Conservation (phyloP, 2,113 vertebrate species). For the Perca fluviatilis region DNA sequence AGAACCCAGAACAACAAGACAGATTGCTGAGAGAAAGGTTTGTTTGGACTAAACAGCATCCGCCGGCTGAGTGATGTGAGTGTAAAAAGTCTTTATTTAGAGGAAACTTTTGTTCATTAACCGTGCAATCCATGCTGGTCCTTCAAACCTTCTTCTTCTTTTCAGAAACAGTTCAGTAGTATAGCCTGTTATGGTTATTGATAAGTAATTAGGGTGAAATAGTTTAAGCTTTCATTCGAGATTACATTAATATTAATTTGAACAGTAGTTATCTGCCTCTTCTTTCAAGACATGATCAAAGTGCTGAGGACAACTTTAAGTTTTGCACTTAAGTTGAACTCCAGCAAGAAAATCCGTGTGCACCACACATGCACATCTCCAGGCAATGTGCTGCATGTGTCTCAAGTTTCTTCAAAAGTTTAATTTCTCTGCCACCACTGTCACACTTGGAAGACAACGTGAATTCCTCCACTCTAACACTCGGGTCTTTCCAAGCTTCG, state of each 20-base stretch:
- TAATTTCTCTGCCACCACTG: not conserved
- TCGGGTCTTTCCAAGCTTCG: slow-evolving; percentile 50
- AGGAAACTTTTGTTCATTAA: slow-evolving; percentile 16
- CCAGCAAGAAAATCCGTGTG: not conserved
- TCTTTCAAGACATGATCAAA: slow-evolving; percentile 29
- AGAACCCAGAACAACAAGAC: not conserved
- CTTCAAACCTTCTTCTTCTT: not conserved
- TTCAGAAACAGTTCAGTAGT: not conserved
- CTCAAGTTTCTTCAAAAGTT: slow-evolving; percentile 23
- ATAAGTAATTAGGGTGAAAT: slow-evolving; percentile 17
- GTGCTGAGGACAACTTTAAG: slow-evolving; percentile 18
- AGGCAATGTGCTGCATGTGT: slow-evolving; percentile 9
- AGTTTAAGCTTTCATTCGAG: not conserved
- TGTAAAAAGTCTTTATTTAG: slow-evolving; percentile 2
- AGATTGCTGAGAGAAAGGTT: slow-evolving; percentile 1
- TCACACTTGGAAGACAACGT: slow-evolving; percentile 34
- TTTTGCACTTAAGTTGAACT: slow-evolving; percentile 43
- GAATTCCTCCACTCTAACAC: slow-evolving; percentile 45
- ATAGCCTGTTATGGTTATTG: slow-evolving; percentile 9
- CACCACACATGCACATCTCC: slow-evolving; percentile 8
- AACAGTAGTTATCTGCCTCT: slow-evolving; percentile 31
- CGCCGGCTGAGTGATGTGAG: not conserved
- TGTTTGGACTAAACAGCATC: slow-evolving; percentile 24
- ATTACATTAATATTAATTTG: slow-evolving; percentile 51
- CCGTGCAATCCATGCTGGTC: not conserved